Conservation (phyloP, 2,797 vertebrate genomes). For the Acrossocheilus fasciatus region DNA sequence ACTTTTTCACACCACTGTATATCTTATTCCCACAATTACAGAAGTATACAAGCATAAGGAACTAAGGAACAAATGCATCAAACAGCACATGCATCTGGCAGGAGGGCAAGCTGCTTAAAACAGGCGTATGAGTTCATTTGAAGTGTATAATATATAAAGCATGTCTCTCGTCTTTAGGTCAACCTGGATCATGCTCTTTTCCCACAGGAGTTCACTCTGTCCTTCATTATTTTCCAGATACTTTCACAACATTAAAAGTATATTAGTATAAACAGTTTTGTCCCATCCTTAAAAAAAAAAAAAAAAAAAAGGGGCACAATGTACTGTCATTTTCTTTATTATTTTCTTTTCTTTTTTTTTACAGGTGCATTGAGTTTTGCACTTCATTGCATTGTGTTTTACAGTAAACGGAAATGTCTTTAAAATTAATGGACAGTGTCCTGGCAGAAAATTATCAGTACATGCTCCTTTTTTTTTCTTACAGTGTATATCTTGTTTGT, state of each 20-base stretch:
- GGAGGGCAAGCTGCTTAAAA: background rate
- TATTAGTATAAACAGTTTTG: background rate
- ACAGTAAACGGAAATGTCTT: too few relatives aligned
- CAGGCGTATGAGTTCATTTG: background rate
- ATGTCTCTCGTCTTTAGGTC: background rate
- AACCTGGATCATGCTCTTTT: background rate
- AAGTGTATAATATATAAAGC: background rate
- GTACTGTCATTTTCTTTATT: too few relatives aligned
- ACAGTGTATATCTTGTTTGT: background rate
- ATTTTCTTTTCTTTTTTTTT: too few relatives aligned
- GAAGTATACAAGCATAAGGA: background rate
- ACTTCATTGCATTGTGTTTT: too few relatives aligned
- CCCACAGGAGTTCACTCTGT: background rate
- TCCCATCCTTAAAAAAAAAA: background rate
- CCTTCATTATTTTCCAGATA: background rate
- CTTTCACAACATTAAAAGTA: background rate
- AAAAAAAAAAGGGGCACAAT: too few relatives aligned
- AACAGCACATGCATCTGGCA: background rate
- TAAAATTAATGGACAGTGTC: too few relatives aligned
- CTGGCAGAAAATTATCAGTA: too few relatives aligned
- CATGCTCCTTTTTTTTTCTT: too few relatives aligned
- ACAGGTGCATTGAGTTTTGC: too few relatives aligned
- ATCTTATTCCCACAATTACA: background rate
- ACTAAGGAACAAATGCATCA: background rate
- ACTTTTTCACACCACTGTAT: background rate